phyloP scores from a whole-genome alignment of 2,888 invertebrate species.

The Lithophane semibrunnea region DNA sequence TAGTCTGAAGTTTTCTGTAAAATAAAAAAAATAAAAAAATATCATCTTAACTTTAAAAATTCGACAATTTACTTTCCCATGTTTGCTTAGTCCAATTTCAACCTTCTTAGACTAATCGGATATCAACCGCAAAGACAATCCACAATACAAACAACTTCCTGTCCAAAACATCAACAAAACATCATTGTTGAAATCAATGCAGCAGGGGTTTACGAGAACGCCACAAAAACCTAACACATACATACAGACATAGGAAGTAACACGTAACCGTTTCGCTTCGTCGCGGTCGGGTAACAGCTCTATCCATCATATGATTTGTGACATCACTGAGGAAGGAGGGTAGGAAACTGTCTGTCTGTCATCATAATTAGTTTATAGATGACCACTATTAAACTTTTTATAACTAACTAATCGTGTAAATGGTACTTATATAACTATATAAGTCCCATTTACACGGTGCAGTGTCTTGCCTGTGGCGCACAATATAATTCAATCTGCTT shows the following conservation, averaged over 20 bases:
- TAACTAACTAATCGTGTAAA: too few species aligned
- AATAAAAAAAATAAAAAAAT: too few species aligned
- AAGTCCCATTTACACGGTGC: not conserved
- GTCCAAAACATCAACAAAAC: conserved; percentile 32
- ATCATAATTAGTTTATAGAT: not conserved
- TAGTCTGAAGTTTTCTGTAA: too few species aligned
- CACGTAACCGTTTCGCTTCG: conserved; percentile 56
- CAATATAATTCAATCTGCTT: not conserved
- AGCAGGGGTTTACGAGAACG: conserved; percentile 55
- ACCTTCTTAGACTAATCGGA: too few species aligned
- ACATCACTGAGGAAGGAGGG: conserved; percentile 42
- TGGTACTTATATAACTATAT: too few species aligned
- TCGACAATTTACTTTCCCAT: not conserved
- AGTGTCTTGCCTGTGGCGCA: not conserved
- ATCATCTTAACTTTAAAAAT: too few species aligned
- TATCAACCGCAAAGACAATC: not conserved
- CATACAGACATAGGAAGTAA: conserved; percentile 56
- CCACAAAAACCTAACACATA: conserved; percentile 41
- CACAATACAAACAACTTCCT: conserved; percentile 44
- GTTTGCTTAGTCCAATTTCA: not conserved
- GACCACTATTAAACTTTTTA: not conserved
- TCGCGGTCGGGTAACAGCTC: conserved; percentile 39
- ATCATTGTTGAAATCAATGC: conserved; percentile 44
- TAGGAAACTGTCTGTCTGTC: not conserved
- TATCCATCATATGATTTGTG: conserved; percentile 44